These are phyloP conservation scores for Exocentrus adspersus DNA, from an alignment of 2,888 invertebrate genomes.

Conservation along the genomic window DNA sequence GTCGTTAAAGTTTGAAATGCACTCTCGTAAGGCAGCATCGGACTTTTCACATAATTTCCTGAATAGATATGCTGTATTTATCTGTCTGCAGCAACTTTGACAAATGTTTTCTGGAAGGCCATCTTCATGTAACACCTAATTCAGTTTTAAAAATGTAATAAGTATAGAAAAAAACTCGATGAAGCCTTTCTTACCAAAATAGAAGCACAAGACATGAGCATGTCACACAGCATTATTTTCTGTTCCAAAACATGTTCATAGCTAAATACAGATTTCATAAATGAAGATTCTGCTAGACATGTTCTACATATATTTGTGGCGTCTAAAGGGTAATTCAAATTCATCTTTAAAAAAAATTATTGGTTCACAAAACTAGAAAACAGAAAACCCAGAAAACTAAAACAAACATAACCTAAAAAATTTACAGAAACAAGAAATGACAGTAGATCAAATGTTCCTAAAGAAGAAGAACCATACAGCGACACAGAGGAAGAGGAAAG, in stretches of 20 bases:
- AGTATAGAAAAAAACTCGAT: not conserved
- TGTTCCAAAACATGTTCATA: slow-evolving; percentile 44
- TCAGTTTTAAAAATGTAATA: slow-evolving; percentile 4
- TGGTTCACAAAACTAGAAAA: too few relatives aligned
- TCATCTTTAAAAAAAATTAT: too few relatives aligned
- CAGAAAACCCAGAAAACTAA: too few relatives aligned
- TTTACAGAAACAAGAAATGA: too few relatives aligned
- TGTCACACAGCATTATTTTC: slow-evolving; percentile 42
- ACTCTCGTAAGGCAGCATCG: slow-evolving; percentile 47
- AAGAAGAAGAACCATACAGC: too few relatives aligned
- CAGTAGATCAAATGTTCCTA: too few relatives aligned
- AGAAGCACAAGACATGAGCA: slow-evolving; percentile 51
- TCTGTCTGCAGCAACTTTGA: slow-evolving; percentile 50
- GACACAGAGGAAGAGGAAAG: too few relatives aligned
- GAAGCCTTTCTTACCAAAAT: slow-evolving; percentile 48
- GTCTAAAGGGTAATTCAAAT: slow-evolving; percentile 8
- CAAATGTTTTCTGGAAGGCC: slow-evolving; percentile 57
- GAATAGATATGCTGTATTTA: slow-evolving; percentile 52
- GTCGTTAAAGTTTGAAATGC: slow-evolving; percentile 21
- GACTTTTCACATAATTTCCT: slow-evolving; percentile 55
- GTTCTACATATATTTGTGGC: slow-evolving; percentile 46
- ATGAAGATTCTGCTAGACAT: slow-evolving; percentile 44
- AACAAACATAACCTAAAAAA: too few relatives aligned
- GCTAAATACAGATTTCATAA: slow-evolving; percentile 44
- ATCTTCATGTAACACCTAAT: slow-evolving; percentile 53